Evolutionary conservation across 2,797 vertebrate genomes (phyloP).

Genomic region (Eleutherodactylus coqui): DNA sequence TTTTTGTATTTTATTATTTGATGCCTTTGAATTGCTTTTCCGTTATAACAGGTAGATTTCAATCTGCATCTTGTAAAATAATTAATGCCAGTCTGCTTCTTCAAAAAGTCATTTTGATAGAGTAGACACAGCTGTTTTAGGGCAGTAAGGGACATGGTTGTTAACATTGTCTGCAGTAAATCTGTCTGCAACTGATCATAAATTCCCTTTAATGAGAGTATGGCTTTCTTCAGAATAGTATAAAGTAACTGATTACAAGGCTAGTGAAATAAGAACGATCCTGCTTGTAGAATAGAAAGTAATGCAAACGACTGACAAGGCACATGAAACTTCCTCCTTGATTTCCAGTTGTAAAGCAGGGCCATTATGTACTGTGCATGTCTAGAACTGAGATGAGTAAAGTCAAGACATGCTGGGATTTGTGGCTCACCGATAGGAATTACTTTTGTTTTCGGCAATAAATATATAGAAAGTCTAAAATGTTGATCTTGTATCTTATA

Average conservation of each 20-base stretch:
- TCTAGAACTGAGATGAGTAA: no score
- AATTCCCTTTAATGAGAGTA: background rate
- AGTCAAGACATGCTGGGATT: no score
- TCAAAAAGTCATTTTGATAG: background rate
- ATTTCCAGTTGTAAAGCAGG: background rate
- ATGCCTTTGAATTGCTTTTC: background rate
- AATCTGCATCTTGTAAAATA: background rate
- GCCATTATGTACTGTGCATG: background rate
- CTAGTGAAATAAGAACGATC: background rate
- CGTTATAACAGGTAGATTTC: background rate
- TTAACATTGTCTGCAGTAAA: background rate
- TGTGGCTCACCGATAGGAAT: no score
- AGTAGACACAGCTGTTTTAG: background rate
- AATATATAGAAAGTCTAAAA: no score
- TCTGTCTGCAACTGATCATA: constrained; percentile 13
- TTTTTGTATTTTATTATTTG: background rate
- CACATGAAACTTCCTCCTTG: background rate
- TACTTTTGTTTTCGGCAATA: no score
- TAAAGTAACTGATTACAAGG: constrained; percentile 1
- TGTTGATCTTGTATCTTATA: no score
- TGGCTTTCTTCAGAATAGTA: background rate
- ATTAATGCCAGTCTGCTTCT: background rate
- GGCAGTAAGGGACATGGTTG: background rate
- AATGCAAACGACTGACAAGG: background rate
- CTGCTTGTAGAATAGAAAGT: background rate